Percentiles rank a stretch among this genome's conserved stretches.
Evolutionary conservation across 2,888 invertebrate species (phyloP).

Genomic region (Seira musarum): DNA sequence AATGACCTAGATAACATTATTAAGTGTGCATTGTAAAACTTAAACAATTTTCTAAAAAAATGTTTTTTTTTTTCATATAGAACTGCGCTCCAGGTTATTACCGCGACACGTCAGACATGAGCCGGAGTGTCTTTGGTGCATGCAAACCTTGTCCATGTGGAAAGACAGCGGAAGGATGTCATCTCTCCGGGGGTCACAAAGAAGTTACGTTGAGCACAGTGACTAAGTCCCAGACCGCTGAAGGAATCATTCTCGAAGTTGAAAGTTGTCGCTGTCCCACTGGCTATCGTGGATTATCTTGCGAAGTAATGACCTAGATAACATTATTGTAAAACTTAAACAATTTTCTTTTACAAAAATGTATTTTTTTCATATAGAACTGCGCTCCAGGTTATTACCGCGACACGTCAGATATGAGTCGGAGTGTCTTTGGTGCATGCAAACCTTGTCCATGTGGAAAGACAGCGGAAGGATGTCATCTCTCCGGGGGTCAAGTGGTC

Average conservation of each 20-base stretch:
- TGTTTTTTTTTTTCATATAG: no score
- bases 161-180: slow-evolving; percentile 59
- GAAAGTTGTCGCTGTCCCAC: slow-evolving; percentile 56
- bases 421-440: slow-evolving; percentile 65
- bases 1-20: no score
- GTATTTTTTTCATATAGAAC: slow-evolving; percentile 43
- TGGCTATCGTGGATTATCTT: slow-evolving; percentile 60
- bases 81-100: slow-evolving; percentile 64
- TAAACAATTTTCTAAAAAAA: no score
- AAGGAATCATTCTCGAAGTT: slow-evolving; percentile 32
- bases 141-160: slow-evolving; percentile 66
- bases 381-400: slow-evolving; percentile 64
- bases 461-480: slow-evolving; percentile 59
- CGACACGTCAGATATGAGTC: slow-evolving; percentile 55
- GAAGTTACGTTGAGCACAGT: no score
- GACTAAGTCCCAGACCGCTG: neutral
- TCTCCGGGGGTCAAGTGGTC: slow-evolving; percentile 49
- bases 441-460: slow-evolving; percentile 64
- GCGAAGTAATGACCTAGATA: slow-evolving; percentile 46
- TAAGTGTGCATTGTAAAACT: no score
- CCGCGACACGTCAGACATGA: slow-evolving; percentile 59
- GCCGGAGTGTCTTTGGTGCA: slow-evolving; percentile 63
- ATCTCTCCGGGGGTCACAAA: slow-evolving; percentile 43
- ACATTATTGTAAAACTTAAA: neutral
- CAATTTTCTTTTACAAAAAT: no score